Evolutionary conservation across 2,888 invertebrate genomes (phyloP).

Genomic region (Hartigia nigra): DNA sequence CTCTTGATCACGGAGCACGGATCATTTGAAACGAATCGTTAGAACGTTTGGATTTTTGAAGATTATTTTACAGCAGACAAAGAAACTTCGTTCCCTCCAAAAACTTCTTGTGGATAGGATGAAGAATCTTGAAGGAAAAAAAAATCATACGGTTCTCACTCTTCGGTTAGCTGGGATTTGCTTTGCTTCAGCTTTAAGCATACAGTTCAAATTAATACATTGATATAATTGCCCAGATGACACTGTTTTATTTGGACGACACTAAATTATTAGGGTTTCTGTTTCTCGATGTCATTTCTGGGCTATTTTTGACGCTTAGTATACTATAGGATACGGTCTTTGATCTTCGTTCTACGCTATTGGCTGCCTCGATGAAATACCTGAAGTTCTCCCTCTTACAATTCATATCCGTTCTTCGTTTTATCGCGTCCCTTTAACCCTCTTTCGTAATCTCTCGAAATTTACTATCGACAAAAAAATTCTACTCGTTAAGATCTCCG

Average conservation of each 20-base stretch:
- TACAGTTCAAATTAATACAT: constrained; percentile 28
- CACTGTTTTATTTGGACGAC: constrained; percentile 43
- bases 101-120: background rate
- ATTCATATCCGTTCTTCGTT: background rate
- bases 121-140: background rate
- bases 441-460: background rate
- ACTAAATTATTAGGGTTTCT: constrained; percentile 44
- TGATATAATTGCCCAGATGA: constrained; percentile 34
- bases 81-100: background rate
- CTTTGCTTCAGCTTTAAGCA: background rate
- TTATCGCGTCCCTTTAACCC: background rate
- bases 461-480: background rate
- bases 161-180: background rate
- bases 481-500: background rate
- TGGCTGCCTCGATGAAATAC: background rate
- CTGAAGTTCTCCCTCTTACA: background rate
- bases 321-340: constrained; percentile 34
- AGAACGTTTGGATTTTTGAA: background rate
- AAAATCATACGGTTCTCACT: background rate
- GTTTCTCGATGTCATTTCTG: constrained; percentile 43
- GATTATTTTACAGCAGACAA: background rate
- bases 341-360: constrained; percentile 15
- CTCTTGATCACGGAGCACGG: background rate
- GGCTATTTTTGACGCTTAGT: constrained; percentile 41
- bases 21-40: background rate